Evolutionary conservation across 1,140 invertebrate species (phyloP).

Genomic region (Subanguina moxae): DNA sequence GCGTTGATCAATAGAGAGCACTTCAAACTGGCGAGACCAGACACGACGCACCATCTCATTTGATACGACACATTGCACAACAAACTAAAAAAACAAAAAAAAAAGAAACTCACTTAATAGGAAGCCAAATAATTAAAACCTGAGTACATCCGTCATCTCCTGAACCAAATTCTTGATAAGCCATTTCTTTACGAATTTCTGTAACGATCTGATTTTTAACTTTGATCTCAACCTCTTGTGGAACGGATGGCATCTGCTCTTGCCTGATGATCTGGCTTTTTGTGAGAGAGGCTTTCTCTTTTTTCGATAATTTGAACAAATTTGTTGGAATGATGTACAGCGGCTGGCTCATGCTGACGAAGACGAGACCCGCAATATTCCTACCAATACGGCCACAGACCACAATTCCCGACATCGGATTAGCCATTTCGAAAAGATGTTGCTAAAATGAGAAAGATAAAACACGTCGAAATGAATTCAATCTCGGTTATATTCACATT

Average conservation of each 20-base stretch:
- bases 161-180: too few species aligned
- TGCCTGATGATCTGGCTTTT: slow-evolving; percentile 7
- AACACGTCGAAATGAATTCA: too few species aligned
- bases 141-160: too few species aligned
- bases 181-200: background rate
- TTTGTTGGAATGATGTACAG: slow-evolving; percentile 10
- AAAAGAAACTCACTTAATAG: too few species aligned
- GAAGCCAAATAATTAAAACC: too few species aligned
- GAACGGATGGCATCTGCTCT: background rate
- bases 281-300: background rate
- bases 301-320: background rate
- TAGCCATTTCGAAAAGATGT: too few species aligned
- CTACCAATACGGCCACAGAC: background rate
- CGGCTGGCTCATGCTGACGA: background rate
- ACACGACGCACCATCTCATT: background rate
- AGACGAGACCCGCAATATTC: background rate
- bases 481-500: too few species aligned
- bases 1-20: background rate
- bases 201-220: background rate
- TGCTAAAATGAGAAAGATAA: too few species aligned
- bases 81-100: too few species aligned
- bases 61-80: background rate
- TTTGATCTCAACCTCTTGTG: background rate
- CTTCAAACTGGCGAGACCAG: background rate
- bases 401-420: slow-evolving; percentile 4